Evolutionary conservation across 2,888 invertebrate species (phyloP).

Genomic region (Xanthia icteritia): DNA sequence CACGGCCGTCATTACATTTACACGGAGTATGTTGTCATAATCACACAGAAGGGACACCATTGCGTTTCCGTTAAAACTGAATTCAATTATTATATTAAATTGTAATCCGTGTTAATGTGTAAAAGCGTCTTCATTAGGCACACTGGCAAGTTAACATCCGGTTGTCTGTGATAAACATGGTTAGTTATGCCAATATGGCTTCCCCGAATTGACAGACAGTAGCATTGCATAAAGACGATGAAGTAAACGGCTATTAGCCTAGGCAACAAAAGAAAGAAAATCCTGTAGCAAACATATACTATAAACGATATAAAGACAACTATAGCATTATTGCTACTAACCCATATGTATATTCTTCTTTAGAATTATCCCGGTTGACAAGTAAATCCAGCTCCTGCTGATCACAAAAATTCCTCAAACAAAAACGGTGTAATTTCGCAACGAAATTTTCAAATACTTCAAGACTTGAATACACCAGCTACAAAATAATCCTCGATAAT

Average conservation of each 20-base stretch:
- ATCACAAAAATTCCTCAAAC: not conserved
- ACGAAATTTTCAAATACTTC: constrained; percentile 13
- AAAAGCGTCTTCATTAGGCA: not conserved
- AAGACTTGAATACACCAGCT: constrained; percentile 1
- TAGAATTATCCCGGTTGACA: not conserved
- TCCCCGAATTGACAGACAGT: not conserved
- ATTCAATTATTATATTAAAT: constrained; percentile 3
- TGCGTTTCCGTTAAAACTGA: not conserved
- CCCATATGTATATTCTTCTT: constrained; percentile 31
- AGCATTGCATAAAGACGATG: not conserved
- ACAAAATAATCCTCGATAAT: constrained; percentile 30
- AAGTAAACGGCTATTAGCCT: too few species aligned
- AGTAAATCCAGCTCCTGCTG: not conserved
- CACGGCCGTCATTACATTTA: not conserved
- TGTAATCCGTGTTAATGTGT: not conserved
- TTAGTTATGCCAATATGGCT: constrained; percentile 1
- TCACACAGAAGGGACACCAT: not conserved
- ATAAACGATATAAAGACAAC: not conserved
- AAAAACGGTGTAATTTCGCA: constrained; percentile 1
- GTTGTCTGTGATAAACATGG: constrained; percentile 25
- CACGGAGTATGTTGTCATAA: not conserved
- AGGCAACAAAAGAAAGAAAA: constrained; percentile 2
- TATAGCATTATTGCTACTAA: constrained; percentile 33
- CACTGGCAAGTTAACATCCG: constrained; percentile 5
- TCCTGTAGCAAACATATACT: not conserved